A percentile compares a stretch with the other conserved stretches of the same genome.
These are phyloP conservation scores for Tetranychus piercei DNA, from an alignment of 2,888 invertebrate genomes.

Conservation along the genomic window DNA sequence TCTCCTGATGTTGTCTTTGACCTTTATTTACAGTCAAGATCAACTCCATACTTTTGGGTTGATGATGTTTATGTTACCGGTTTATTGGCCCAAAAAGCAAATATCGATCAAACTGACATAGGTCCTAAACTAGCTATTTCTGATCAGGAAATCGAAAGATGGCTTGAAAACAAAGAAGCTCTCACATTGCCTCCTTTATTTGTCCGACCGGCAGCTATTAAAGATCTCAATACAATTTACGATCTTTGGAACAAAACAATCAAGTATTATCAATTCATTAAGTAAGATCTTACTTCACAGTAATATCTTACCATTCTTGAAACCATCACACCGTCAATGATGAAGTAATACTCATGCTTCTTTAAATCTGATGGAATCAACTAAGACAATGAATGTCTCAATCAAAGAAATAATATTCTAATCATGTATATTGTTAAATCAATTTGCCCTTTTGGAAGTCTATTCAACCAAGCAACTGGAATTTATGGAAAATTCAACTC, in stretches of 20 bases:
- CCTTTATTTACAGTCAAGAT: slow-evolving; percentile 26
- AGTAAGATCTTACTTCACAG: no score
- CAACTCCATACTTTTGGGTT: slow-evolving; percentile 36
- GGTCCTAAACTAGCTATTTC: slow-evolving; percentile 23
- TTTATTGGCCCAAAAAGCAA: slow-evolving; percentile 26
- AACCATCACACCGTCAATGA: not conserved
- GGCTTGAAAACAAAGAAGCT: slow-evolving; percentile 22
- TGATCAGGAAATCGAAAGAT: slow-evolving; percentile 23
- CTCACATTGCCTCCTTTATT: slow-evolving; percentile 24
- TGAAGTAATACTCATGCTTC: no score
- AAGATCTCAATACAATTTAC: slow-evolving; percentile 22
- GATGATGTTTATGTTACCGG: slow-evolving; percentile 37
- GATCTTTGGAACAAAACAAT: slow-evolving; percentile 26
- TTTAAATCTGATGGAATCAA: not conserved
- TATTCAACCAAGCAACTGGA: no score
- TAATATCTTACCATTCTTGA: not conserved
- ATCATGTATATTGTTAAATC: no score
- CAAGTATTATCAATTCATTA: slow-evolving; percentile 23
- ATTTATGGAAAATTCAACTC: no score
- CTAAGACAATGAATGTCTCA: no score
- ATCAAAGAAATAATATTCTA: no score
- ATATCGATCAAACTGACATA: slow-evolving; percentile 26
- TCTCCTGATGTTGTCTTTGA: slow-evolving; percentile 30
- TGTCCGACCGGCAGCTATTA: slow-evolving; percentile 23
- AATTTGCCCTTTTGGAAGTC: no score